Conservation (phyloP, 2,888 invertebrate genomes). For the Sycophila texana region DNA sequence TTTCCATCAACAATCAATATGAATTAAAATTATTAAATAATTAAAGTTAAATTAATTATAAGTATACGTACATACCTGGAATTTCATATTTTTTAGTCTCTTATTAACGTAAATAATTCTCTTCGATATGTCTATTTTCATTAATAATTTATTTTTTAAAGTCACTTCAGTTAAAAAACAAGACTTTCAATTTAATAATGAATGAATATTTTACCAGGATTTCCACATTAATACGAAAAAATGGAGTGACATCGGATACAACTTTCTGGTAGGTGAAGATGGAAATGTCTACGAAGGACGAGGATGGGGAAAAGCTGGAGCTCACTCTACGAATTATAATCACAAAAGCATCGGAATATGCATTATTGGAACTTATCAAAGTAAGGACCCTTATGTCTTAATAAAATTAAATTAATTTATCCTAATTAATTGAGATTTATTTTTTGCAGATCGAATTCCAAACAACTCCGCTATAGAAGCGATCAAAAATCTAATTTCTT, state of each 20-base stretch:
- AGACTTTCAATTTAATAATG: not conserved
- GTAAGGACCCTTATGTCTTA: slow-evolving; percentile 62
- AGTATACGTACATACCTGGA: too few relatives aligned
- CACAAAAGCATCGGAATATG: slow-evolving; percentile 82
- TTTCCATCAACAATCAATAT: too few relatives aligned
- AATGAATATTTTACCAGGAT: slow-evolving; percentile 57
- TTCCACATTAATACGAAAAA: slow-evolving; percentile 65
- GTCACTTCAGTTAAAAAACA: not conserved
- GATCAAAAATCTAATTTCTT: slow-evolving; percentile 79
- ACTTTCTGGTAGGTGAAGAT: slow-evolving; percentile 70
- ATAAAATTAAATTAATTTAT: not conserved
- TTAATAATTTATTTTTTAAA: not conserved
- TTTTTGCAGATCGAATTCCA: slow-evolving; percentile 62
- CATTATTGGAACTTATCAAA: slow-evolving; percentile 83
- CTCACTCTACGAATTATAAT: slow-evolving; percentile 78
- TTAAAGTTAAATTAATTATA: too few relatives aligned
- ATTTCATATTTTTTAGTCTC: too few relatives aligned
- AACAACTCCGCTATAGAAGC: slow-evolving; percentile 76
- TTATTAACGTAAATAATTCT: too few relatives aligned
- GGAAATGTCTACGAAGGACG: slow-evolving; percentile 71
- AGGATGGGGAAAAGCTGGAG: slow-evolving; percentile 68
- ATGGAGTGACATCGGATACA: slow-evolving; percentile 70
- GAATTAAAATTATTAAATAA: too few relatives aligned
- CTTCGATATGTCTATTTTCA: too few relatives aligned
- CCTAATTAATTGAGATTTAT: not conserved